Evolutionary conservation across 1,140 invertebrate genomes (phyloP).

Genomic region (Zeugodacus cucurbitae): DNA sequence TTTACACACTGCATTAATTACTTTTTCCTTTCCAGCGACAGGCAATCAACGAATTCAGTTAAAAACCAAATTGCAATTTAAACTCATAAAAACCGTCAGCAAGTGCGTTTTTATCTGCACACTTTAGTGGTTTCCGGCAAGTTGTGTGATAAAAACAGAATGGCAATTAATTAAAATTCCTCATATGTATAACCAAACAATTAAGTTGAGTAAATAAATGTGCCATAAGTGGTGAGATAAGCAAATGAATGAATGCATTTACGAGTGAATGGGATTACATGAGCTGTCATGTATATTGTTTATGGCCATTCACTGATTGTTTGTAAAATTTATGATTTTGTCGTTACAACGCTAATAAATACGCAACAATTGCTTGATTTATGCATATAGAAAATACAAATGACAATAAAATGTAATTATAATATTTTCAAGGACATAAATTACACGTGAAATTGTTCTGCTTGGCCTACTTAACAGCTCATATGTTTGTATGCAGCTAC

Average conservation of each 20-base stretch:
- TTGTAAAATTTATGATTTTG: not conserved
- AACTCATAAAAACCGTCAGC: too few relatives aligned
- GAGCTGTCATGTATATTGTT: not conserved
- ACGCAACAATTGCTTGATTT: not conserved
- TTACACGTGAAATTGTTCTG: too few relatives aligned
- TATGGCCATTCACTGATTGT: not conserved
- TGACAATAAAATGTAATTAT: not conserved
- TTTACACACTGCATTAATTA: too few relatives aligned
- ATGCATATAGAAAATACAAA: not conserved
- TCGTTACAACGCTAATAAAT: not conserved
- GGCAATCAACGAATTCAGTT: too few relatives aligned
- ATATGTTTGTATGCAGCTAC: too few relatives aligned
- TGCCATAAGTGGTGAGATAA: not conserved
- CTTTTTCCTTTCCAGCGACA: too few relatives aligned
- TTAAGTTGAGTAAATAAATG: slow-evolving; percentile 27
- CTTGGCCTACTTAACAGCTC: too few relatives aligned
- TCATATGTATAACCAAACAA: slow-evolving; percentile 4
- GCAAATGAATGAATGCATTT: slow-evolving; percentile 4
- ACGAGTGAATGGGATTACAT: not conserved
- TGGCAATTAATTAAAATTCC: not conserved
- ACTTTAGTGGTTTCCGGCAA: too few relatives aligned
- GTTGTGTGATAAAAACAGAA: too few relatives aligned
- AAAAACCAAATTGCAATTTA: too few relatives aligned
- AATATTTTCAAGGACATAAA: not conserved
- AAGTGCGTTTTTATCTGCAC: too few relatives aligned